A percentile compares a stretch with the other conserved stretches of the same genome.
Conservation (phyloP, 2,888 invertebrate species). For the Atrina japonica region DNA sequence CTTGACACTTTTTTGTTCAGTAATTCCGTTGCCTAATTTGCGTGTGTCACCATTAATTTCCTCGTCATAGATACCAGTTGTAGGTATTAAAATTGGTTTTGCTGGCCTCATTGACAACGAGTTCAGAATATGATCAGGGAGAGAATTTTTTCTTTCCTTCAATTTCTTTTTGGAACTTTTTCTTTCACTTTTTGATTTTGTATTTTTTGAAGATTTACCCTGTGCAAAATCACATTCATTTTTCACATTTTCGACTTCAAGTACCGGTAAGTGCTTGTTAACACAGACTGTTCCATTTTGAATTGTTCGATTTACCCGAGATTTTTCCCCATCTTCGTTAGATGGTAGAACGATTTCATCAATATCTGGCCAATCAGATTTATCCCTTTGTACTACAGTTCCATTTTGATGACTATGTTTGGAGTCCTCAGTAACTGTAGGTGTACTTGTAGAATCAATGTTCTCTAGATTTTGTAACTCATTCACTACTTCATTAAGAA, state of each 20-base stretch:
- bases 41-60: slow-evolving; percentile 11
- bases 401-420: not conserved
- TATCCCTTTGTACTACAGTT: not conserved
- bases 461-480: too few species aligned
- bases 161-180: slow-evolving; percentile 23
- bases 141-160: slow-evolving; percentile 43
- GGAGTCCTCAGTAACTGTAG: too few species aligned
- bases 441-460: too few species aligned
- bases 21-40: slow-evolving; percentile 32
- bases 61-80: slow-evolving; percentile 7
- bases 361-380: slow-evolving; percentile 51
- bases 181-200: slow-evolving; percentile 19
- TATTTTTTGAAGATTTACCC: too few species aligned
- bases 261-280: not conserved
- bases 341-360: slow-evolving; percentile 40
- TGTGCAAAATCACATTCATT: not conserved
- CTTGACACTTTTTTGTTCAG: slow-evolving; percentile 62
- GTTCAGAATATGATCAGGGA: slow-evolving; percentile 39
- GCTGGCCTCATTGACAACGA: slow-evolving; percentile 39
- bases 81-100: slow-evolving; percentile 55
- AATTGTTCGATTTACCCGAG: slow-evolving; percentile 1
- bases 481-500: not conserved
- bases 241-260: not conserved
- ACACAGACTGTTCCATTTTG: not conserved
- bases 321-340: not conserved